These are phyloP conservation scores for Hippocampus mohnikei DNA, from an alignment of 2,113 vertebrate species.

Conservation along the genomic window DNA sequence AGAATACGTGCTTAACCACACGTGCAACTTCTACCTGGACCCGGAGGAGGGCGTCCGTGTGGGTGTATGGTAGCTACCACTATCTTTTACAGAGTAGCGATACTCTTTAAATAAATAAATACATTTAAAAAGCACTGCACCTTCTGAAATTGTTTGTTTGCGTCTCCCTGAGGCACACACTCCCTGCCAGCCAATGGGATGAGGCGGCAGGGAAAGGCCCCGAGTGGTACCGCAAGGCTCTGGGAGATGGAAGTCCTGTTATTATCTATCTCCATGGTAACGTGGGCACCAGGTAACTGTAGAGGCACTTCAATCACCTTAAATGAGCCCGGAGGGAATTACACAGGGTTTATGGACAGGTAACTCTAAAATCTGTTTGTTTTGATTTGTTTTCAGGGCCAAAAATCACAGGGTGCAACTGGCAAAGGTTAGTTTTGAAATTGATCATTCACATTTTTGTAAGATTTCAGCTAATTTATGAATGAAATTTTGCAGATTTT, in stretches of 20 bases:
- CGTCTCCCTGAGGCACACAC: slow-evolving; percentile 74
- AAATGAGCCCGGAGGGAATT: slow-evolving; percentile 51
- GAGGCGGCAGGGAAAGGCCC: slow-evolving; percentile 71
- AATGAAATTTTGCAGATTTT: slow-evolving; percentile 67
- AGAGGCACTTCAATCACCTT: slow-evolving; percentile 35
- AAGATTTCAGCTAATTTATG: background rate
- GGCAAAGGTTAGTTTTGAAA: slow-evolving; percentile 70
- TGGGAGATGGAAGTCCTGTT: slow-evolving; percentile 75
- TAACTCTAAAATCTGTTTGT: slow-evolving; percentile 8
- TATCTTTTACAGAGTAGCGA: background rate
- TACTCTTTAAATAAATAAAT: background rate
- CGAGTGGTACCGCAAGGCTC: slow-evolving; percentile 75
- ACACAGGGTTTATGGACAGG: background rate
- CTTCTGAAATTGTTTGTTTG: slow-evolving; percentile 2
- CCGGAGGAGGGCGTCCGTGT: slow-evolving; percentile 72
- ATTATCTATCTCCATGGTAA: slow-evolving; percentile 87
- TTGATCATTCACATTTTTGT: background rate
- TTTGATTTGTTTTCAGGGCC: slow-evolving; percentile 73
- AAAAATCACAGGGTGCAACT: slow-evolving; percentile 73
- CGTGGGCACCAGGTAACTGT: slow-evolving; percentile 73
- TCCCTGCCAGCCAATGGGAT: slow-evolving; percentile 74
- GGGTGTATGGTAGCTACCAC: slow-evolving; percentile 78
- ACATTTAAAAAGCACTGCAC: no score
- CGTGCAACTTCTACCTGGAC: slow-evolving; percentile 75
- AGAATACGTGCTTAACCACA: slow-evolving; percentile 75